These are phyloP conservation scores for Gastrophryne carolinensis DNA, from an alignment of 2,797 vertebrate genomes.

Conservation along the genomic window DNA sequence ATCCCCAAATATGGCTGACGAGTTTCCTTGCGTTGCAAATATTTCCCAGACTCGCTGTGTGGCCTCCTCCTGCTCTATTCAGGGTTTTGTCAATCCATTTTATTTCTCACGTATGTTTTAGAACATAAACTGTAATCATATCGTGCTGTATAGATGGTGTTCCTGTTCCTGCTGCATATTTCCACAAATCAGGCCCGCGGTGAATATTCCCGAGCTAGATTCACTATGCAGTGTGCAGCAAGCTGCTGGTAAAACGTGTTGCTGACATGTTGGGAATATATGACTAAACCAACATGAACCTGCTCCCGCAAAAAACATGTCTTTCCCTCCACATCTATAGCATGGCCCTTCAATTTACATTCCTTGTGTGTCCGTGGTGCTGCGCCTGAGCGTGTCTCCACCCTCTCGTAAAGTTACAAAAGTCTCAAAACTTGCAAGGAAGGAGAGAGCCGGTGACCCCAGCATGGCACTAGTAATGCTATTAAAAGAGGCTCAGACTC, in stretches of 20 bases:
- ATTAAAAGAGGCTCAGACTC: no score
- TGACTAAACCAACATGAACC: neutral
- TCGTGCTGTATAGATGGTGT: neutral
- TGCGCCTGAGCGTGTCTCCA: neutral
- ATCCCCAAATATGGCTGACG: constrained; percentile 22
- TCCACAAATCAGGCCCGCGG: constrained; percentile 4
- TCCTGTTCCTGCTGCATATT: neutral
- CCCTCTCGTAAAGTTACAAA: no score
- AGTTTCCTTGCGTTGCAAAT: neutral
- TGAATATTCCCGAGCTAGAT: neutral
- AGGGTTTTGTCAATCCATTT: neutral
- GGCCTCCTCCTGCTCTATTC: constrained; percentile 13
- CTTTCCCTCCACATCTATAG: neutral
- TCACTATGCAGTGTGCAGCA: neutral
- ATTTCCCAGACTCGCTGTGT: constrained; percentile 1
- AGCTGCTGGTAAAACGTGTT: constrained; percentile 9
- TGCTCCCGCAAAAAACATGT: neutral
- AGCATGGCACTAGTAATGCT: no score
- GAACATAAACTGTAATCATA: neutral
- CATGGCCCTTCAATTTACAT: neutral
- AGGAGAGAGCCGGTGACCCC: no score
- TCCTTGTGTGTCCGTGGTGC: neutral
- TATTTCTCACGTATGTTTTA: constrained; percentile 13
- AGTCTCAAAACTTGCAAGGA: no score
- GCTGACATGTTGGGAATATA: neutral